Conservation (phyloP, 2,113 vertebrate genomes). For the Guaruba guarouba region DNA sequence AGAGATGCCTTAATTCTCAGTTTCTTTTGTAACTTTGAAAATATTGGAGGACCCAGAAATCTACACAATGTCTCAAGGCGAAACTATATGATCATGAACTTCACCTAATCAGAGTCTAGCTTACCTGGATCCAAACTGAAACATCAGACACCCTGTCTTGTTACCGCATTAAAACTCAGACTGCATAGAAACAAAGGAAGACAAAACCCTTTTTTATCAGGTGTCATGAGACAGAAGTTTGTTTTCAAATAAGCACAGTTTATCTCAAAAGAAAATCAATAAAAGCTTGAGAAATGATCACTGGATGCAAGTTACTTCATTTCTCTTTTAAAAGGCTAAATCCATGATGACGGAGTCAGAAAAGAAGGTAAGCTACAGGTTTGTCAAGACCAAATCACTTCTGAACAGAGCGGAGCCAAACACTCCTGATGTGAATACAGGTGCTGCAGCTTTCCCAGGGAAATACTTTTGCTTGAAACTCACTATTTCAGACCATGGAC, state of each 20-base stretch:
- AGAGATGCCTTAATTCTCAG: neutral
- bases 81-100: neutral
- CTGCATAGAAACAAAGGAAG: neutral
- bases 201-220: neutral
- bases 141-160: neutral
- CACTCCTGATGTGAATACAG: neutral
- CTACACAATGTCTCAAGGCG: neutral
- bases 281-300: neutral
- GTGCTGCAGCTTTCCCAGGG: neutral
- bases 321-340: neutral
- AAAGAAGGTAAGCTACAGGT: neutral
- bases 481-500: neutral
- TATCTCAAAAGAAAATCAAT: neutral
- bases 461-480: neutral
- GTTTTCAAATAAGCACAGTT: neutral
- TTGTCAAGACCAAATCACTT: neutral
- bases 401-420: rapidly evolving
- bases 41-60: neutral
- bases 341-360: neutral
- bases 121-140: neutral
- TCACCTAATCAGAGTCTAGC: neutral
- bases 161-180: neutral
- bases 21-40: neutral
- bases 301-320: neutral
- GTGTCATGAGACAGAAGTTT: neutral